Percentiles rank a stretch among this genome's conserved stretches.
Evolutionary conservation across 2,113 vertebrate genomes (phyloP).

Genomic region (Ailurus styani): DNA sequence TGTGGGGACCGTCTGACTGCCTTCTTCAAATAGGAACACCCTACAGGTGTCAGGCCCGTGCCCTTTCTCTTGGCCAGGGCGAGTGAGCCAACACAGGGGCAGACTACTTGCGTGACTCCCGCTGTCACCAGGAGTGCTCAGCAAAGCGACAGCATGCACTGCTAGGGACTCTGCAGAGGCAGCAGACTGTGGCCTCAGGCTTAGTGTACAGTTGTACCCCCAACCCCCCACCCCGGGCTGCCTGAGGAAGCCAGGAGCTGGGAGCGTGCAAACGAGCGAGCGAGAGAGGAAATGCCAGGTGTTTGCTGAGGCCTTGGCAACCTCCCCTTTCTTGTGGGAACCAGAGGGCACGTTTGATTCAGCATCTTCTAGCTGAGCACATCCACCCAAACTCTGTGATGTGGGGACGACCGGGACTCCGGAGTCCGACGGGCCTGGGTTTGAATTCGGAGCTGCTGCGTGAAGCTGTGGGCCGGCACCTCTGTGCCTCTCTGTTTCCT

Average conservation of each 20-base stretch:
- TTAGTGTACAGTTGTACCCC: rapidly evolving
- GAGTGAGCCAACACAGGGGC: not conserved
- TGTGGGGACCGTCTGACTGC: not conserved
- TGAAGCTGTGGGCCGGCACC: not conserved
- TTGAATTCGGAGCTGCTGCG: not conserved
- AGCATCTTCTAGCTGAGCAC: not conserved
- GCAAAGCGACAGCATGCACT: not conserved
- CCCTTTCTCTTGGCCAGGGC: not conserved
- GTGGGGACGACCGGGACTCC: not conserved
- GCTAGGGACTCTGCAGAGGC: not conserved
- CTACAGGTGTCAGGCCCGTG: not conserved
- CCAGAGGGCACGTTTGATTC: not conserved
- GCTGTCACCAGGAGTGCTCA: not conserved
- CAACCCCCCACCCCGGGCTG: rapidly evolving
- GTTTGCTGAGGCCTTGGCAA: not conserved
- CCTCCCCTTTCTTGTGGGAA: not conserved
- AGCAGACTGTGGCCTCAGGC: not conserved
- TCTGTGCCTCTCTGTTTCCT: not conserved
- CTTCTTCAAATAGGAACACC: not conserved
- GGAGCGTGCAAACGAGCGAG: not conserved
- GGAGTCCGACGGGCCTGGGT: not conserved
- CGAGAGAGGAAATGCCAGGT: not conserved
- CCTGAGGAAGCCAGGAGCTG: not conserved
- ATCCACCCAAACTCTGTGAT: not conserved
- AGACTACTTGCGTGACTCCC: not conserved